phyloP scores from a whole-genome alignment of 2,797 vertebrate genomes.

The Dendrocincla fuliginosa region DNA sequence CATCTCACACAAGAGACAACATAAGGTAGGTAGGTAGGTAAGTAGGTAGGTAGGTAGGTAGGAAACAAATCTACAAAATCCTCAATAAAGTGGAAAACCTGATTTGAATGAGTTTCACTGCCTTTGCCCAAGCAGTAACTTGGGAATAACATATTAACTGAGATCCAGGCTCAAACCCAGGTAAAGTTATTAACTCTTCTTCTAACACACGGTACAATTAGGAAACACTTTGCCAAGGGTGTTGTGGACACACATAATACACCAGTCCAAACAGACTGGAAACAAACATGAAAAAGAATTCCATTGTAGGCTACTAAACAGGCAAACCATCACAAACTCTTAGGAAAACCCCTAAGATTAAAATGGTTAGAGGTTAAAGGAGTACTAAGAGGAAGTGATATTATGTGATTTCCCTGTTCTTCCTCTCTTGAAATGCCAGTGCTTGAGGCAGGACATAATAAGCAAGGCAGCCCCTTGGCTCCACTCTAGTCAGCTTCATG shows the following conservation, averaged over 20 bases:
- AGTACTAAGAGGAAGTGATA: not conserved
- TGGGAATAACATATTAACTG: not conserved
- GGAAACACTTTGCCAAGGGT: not conserved
- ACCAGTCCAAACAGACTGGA: not conserved
- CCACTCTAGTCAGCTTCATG: not conserved
- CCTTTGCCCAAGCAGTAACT: not conserved
- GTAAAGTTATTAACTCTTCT: not conserved
- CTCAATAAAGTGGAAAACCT: not conserved
- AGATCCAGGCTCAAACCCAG: not conserved
- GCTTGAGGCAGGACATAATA: not conserved
- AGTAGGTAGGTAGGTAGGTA: not conserved
- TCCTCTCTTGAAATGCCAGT: not conserved
- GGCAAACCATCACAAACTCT: not conserved
- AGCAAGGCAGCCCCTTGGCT: not conserved
- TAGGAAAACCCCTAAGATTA: not conserved
- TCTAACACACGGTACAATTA: not conserved
- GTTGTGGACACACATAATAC: not conserved
- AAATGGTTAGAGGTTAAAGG: not conserved
- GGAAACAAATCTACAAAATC: not conserved
- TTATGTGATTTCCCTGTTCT: not conserved
- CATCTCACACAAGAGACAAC: not conserved
- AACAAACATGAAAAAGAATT: not conserved
- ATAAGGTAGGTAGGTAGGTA: not conserved
- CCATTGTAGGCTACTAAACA: not conserved
- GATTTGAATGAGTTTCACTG: not conserved